These are phyloP conservation scores for Dryas iulia DNA, from an alignment of 1,140 invertebrate species.

Conservation along the genomic window DNA sequence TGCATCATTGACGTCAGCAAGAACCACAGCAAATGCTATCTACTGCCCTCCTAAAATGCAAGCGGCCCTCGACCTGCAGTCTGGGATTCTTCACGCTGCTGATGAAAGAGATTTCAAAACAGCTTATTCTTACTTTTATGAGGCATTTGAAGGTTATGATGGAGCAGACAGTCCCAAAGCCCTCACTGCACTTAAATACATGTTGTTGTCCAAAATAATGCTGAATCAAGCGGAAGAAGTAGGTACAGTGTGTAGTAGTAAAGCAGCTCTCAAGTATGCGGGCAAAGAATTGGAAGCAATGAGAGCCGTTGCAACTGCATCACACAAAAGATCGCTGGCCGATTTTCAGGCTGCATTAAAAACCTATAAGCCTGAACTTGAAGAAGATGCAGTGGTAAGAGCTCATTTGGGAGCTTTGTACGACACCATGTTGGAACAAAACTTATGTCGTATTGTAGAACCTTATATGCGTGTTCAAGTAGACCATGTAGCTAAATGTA, in stretches of 20 bases:
- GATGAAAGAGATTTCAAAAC: constrained; percentile 99
- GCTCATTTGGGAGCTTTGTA: constrained; percentile 98
- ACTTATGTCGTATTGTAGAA: constrained; percentile 98
- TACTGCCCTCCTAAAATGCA: constrained; percentile 99
- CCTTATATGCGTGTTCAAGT: constrained; percentile 99
- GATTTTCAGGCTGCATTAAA: constrained; percentile 93
- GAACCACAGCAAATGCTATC: constrained; percentile 99
- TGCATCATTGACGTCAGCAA: constrained; percentile 97
- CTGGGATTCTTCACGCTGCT: constrained; percentile 98
- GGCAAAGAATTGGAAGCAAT: constrained; percentile 98
- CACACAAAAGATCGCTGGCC: constrained; percentile 96
- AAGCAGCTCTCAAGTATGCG: constrained; percentile 97
- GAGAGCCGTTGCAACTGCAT: constrained; percentile 97
- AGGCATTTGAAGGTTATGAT: constrained; percentile 99
- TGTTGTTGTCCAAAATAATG: constrained; percentile 99
- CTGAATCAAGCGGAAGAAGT: constrained; percentile 98
- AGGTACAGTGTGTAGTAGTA: constrained; percentile 96
- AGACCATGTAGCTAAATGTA: constrained; percentile 82
- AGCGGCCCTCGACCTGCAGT: constrained; percentile 97
- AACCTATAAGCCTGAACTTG: constrained; percentile 93
- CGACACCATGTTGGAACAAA: constrained; percentile 99
- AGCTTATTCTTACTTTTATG: constrained; percentile 99
- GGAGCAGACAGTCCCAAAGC: constrained; percentile 96
- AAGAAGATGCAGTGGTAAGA: constrained; percentile 97
- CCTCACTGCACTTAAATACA: constrained; percentile 97